phyloP scores from a whole-genome alignment of 2,888 invertebrate species.

The Listrodromus nycthemerus region DNA sequence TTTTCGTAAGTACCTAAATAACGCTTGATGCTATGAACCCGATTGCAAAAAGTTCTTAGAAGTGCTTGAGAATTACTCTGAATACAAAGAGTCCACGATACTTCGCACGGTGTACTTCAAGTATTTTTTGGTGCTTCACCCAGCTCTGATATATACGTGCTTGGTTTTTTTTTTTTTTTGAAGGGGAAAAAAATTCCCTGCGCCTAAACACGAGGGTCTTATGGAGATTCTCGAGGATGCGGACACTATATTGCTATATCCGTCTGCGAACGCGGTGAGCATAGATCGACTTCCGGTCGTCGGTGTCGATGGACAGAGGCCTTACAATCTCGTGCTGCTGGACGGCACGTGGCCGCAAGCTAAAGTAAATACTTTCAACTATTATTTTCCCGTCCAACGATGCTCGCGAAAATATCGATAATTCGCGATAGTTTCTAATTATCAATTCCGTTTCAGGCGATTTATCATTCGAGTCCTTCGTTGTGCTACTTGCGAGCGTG shows the following conservation, averaged over 20 bases:
- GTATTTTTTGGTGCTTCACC: too few species aligned
- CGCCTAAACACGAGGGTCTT: conserved; percentile 87
- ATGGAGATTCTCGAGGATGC: conserved; percentile 88
- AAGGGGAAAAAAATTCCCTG: conserved; percentile 94
- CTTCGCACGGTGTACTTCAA: too few species aligned
- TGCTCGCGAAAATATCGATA: neutral
- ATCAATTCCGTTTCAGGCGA: conserved; percentile 85
- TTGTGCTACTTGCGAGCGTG: conserved; percentile 92
- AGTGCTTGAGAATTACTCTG: neutral
- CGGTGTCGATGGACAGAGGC: conserved; percentile 82
- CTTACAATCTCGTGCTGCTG: conserved; percentile 92
- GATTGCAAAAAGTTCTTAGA: neutral
- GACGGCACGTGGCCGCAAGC: conserved; percentile 99
- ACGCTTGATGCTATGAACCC: too few species aligned
- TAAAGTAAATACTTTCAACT: conserved; percentile 84
- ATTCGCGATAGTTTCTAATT: neutral
- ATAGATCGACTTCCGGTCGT: conserved; percentile 86
- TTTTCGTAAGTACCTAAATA: too few species aligned
- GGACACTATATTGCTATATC: conserved; percentile 92
- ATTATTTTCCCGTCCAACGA: neutral
- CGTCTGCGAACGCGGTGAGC: conserved; percentile 90
- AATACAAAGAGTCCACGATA: neutral
- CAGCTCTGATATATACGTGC: neutral
- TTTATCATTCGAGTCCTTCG: conserved; percentile 92
- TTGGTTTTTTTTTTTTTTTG: conserved; percentile 82